Evolutionary conservation across 2,797 vertebrate species (phyloP).

Genomic region (Gorsachius magnificus): DNA sequence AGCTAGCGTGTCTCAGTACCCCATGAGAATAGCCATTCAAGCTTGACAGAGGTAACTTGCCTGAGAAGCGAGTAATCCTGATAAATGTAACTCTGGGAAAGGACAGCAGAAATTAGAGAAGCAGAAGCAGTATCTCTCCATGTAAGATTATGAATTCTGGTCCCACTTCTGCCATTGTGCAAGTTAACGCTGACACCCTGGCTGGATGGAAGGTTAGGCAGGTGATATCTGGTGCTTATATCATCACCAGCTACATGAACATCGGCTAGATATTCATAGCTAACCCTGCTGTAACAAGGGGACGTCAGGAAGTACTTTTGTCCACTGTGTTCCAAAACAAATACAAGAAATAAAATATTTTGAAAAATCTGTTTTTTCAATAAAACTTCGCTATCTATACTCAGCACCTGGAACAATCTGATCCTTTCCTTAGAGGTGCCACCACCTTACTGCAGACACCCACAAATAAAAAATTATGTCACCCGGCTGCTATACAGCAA

Average conservation of each 20-base stretch:
- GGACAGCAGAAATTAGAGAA: conserved; percentile 21
- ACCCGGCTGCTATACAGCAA: not conserved
- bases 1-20: not conserved
- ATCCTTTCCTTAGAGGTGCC: not conserved
- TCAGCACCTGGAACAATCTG: not conserved
- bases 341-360: not conserved
- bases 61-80: not conserved
- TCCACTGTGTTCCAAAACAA: accelerated
- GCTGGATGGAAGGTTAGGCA: not conserved
- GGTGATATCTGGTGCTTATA: not conserved
- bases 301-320: not conserved
- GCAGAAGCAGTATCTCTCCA: not conserved
- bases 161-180: not conserved
- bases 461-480: not conserved
- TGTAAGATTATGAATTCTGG: not conserved
- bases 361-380: not conserved
- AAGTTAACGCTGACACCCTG: not conserved
- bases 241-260: not conserved
- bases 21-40: conserved; percentile 25
- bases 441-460: not conserved
- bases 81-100: conserved; percentile 25
- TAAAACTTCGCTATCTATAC: not conserved
- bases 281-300: not conserved
- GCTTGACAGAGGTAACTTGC: conserved; percentile 56
- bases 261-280: not conserved